Evolutionary conservation across 2,113 vertebrate genomes (phyloP).

Genomic region (Xyliphius kryptos): DNA sequence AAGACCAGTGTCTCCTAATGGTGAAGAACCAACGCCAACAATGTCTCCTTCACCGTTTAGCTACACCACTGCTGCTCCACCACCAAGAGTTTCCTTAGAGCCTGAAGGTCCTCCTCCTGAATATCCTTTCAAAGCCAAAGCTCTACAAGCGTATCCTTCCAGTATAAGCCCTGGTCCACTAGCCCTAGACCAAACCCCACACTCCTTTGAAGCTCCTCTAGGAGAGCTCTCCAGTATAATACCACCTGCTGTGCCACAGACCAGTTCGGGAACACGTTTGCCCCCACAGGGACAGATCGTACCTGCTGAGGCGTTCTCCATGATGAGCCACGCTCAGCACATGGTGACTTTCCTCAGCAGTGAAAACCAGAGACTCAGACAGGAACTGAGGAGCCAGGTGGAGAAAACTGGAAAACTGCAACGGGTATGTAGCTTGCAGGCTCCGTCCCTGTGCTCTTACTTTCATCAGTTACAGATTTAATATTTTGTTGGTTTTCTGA

Average conservation of each 20-base stretch:
- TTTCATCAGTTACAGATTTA: too few relatives aligned
- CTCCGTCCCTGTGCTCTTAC: too few relatives aligned
- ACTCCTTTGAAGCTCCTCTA: constrained; percentile 47
- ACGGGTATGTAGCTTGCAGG: constrained; percentile 65
- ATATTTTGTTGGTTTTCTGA: too few relatives aligned
- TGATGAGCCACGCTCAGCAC: constrained; percentile 75
- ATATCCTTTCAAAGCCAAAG: constrained; percentile 70
- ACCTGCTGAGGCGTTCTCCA: constrained; percentile 65
- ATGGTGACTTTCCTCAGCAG: constrained; percentile 77
- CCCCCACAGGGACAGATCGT: constrained; percentile 29
- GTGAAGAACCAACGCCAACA: neutral
- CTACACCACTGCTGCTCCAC: constrained; percentile 17
- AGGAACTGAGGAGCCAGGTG: constrained; percentile 70
- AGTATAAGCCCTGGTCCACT: constrained; percentile 56
- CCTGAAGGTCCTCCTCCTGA: constrained; percentile 73
- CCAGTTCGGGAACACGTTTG: constrained; percentile 51
- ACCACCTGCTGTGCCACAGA: neutral
- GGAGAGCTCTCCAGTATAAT: constrained; percentile 52
- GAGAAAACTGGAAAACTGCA: constrained; percentile 76
- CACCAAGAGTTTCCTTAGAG: constrained; percentile 57
- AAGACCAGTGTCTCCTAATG: neutral
- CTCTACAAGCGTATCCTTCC: constrained; percentile 8
- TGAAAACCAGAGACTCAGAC: constrained; percentile 73
- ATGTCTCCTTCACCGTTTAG: constrained; percentile 39
- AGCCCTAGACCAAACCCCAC: constrained; percentile 39